Base-by-base conservation (phyloP, 2,888 invertebrate genomes). In the Saturnia pavonia region DNA sequence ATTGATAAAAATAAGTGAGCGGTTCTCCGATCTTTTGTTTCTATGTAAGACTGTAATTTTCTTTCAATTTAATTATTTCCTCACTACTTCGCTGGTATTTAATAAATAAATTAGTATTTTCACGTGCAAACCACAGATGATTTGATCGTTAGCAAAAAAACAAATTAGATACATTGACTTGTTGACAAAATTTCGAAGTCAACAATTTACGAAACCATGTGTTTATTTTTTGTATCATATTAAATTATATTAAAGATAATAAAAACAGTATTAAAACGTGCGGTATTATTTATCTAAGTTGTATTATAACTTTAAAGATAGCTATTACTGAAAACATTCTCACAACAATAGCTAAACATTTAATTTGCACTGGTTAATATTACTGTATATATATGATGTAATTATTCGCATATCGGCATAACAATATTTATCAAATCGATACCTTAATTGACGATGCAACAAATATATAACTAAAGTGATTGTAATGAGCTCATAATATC, bases 401-500 rank as follows among this genome's bases (percentile, higher is more conserved):
- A 27, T 60, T 27, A 60, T 60, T 60, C 57, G 57, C 57, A 60
- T 14, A 60, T 27, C 27, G 57, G 57, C 57, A 60, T 27, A 60
- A 60, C 25, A 60, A 60, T 27, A 27, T 60, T 60, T 60, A 60
- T 60, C 25, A 60, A 60, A 60, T 60, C 27, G 57, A 60, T 60
- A 14, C 14, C 57, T 60, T 60, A 60, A 60, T 60, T 60, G 57
- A 60, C 57, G 14, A 27, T 16, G 57, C 57, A 60, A 60, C 57
- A 14, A 60, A 60, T 60, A 60, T 60, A 60, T 25, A 60, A 60
- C 57, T 60, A 60, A 60, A 14, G 14, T 12, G 57, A 60, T 60
- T 60, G 57, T 12, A 60, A 60, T 60, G 57, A 27, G 57, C 57
- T 60, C 57, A 60, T 60, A n/a, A n/a, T n/a, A 27, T 27, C 19